phyloP scores from a whole-genome alignment of 2,888 invertebrate genomes.

The Lumbricus terrestris region DNA sequence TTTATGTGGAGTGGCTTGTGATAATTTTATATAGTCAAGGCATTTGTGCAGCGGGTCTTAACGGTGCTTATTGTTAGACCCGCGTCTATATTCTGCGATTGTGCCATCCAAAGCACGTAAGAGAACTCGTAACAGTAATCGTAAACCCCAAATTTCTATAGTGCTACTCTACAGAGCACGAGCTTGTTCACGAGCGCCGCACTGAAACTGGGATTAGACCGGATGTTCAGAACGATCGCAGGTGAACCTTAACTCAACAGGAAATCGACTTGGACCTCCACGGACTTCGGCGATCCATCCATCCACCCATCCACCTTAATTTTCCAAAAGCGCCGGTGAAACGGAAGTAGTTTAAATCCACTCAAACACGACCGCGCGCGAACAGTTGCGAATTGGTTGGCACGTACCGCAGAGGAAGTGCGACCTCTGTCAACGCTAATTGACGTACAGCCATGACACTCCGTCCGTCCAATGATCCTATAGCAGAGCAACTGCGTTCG shows the following conservation, averaged over 20 bases:
- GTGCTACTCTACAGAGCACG: too few relatives aligned
- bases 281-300: neutral
- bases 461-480: neutral
- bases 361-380: neutral
- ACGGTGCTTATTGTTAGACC: neutral
- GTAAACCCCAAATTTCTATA: too few relatives aligned
- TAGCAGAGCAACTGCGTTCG: neutral
- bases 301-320: too few relatives aligned
- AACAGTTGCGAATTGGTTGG: neutral
- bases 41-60: neutral
- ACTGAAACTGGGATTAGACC: neutral
- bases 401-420: neutral
- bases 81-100: neutral
- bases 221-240: neutral
- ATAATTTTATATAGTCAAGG: too few relatives aligned
- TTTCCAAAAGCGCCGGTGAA: neutral
- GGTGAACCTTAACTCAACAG: neutral
- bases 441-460: neutral
- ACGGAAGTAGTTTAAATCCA: neutral
- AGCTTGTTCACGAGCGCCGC: too few relatives aligned
- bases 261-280: neutral
- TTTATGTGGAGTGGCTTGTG: neutral
- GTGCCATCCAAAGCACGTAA: neutral
- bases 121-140: neutral
- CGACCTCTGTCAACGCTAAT: neutral